Percentiles rank a stretch among this genome's conserved stretches.
These are phyloP conservation scores for Lithobates pipiens DNA, from an alignment of 2,797 vertebrate species.

Conservation along the genomic window DNA sequence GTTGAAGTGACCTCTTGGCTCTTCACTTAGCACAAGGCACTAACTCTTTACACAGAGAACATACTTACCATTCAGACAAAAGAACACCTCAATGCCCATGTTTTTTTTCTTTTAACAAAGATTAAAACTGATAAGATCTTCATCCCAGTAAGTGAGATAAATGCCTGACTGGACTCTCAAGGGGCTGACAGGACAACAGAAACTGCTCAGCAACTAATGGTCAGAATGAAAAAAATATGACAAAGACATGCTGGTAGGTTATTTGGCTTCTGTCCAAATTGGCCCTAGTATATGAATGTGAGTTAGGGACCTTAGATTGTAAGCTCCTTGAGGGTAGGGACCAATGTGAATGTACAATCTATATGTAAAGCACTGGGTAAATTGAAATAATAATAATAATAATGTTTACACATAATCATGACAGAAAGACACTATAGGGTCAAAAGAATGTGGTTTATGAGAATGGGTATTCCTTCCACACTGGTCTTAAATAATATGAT, in stretches of 20 bases:
- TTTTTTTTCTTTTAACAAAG: neutral
- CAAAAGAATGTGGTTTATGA: no score
- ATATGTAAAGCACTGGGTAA: no score
- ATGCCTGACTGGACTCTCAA: constrained; percentile 10
- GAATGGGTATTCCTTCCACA: no score
- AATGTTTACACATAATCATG: neutral
- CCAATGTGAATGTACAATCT: no score
- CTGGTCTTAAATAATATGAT: no score
- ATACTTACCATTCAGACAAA: constrained; percentile 26
- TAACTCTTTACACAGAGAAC: constrained; percentile 23
- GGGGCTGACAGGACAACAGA: neutral
- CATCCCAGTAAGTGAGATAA: constrained; percentile 9
- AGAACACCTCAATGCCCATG: constrained; percentile 1
- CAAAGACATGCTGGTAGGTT: no score
- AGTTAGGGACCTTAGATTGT: no score
- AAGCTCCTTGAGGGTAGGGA: no score
- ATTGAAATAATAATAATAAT: no score
- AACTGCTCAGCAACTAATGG: neutral
- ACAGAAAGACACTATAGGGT: no score
- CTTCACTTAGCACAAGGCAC: constrained; percentile 33
- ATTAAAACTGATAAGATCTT: constrained; percentile 33
- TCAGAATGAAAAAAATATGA: neutral
- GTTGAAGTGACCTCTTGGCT: constrained; percentile 40
- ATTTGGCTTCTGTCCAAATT: no score
- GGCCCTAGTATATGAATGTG: no score